Evolutionary conservation across 2,888 invertebrate species (phyloP).

Genomic region (Prosopocoilus inquinatus): DNA sequence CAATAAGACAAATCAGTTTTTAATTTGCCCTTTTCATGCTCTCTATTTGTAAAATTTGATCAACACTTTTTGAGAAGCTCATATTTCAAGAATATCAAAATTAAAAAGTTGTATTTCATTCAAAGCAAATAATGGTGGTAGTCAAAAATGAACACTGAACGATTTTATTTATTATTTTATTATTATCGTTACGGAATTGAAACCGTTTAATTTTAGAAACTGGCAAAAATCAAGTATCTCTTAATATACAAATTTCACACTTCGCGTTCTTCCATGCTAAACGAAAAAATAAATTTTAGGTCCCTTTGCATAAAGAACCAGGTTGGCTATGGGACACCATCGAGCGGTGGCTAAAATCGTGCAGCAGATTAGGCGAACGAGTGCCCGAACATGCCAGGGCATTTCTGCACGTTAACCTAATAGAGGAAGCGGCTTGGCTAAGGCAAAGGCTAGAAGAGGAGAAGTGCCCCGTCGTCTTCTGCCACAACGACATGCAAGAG

Average conservation of each 20-base stretch:
- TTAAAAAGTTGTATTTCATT: too few relatives aligned
- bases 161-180: too few relatives aligned
- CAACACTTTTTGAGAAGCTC: too few relatives aligned
- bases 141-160: too few relatives aligned
- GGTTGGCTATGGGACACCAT: conserved; percentile 93
- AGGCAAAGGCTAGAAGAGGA: conserved; percentile 59
- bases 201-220: too few relatives aligned
- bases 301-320: conserved; percentile 95
- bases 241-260: not conserved
- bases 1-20: too few relatives aligned
- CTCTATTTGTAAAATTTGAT: too few relatives aligned
- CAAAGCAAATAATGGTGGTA: too few relatives aligned
- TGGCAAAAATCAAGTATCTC: too few relatives aligned
- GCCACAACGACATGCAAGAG: conserved; percentile 94
- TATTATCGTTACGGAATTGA: too few relatives aligned
- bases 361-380: conserved; percentile 50
- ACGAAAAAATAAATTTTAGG: conserved; percentile 33
- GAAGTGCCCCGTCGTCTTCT: conserved; percentile 83
- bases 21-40: too few relatives aligned
- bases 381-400: conserved; percentile 38
- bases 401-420: conserved; percentile 53
- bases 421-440: conserved; percentile 69
- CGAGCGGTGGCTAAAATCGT: conserved; percentile 69
- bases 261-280: not conserved
- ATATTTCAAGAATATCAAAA: too few relatives aligned